Conservation (phyloP, 1,140 invertebrate species). For the Helicoverpa zea region DNA sequence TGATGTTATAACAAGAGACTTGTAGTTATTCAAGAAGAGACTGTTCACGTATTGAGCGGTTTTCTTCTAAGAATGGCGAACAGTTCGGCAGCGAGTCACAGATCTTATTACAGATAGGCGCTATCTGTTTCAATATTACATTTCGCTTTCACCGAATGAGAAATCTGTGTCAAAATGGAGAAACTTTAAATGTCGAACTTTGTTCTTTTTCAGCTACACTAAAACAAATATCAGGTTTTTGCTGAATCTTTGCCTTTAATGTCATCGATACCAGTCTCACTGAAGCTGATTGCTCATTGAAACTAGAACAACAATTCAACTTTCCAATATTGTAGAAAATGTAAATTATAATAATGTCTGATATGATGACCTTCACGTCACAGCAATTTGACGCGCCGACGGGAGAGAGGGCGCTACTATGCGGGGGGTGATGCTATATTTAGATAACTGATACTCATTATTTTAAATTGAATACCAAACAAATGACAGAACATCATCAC, state of each 20-base stretch:
- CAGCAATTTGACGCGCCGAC: too few species aligned
- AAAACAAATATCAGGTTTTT: not conserved
- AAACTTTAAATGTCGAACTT: not conserved
- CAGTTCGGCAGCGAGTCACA: not conserved
- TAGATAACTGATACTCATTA: too few species aligned
- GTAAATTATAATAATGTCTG: too few species aligned
- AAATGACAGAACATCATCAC: too few species aligned
- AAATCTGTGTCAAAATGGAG: slow-evolving; percentile 7
- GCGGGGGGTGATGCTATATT: too few species aligned
- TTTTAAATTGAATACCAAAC: too few species aligned
- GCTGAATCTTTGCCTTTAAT: not conserved
- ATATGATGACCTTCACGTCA: too few species aligned
- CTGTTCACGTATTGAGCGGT: not conserved
- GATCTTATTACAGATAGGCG: slow-evolving; percentile 5
- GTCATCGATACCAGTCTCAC: not conserved
- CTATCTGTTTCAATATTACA: slow-evolving; percentile 24
- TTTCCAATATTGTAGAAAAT: too few species aligned
- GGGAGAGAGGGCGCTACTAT: too few species aligned
- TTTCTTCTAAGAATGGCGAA: not conserved
- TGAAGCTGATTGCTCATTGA: too few species aligned
- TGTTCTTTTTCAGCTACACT: not conserved
- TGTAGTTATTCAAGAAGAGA: not conserved
- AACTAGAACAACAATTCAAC: too few species aligned
- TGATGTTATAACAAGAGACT: not conserved
- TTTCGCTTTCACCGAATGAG: not conserved